Evolutionary conservation across 2,797 vertebrate genomes (phyloP).

Genomic region (Rhabdophis nuchalis): DNA sequence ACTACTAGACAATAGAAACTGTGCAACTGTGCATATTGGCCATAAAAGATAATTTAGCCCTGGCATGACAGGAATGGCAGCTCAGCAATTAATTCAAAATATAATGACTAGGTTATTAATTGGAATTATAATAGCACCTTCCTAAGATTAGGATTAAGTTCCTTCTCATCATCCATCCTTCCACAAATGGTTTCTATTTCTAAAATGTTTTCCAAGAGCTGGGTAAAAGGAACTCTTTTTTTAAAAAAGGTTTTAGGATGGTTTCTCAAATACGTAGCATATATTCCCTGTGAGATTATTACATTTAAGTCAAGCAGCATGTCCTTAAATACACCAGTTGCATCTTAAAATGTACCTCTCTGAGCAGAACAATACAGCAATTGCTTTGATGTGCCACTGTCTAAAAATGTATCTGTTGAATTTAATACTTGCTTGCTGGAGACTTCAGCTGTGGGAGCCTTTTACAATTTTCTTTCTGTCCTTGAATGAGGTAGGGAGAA

Average conservation of each 20-base stretch:
- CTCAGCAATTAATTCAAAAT: not conserved
- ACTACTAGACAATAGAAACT: not conserved
- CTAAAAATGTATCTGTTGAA: slow-evolving; percentile 7
- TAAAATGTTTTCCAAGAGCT: not conserved
- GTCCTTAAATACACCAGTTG: not conserved
- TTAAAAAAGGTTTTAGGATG: not conserved
- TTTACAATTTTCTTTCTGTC: slow-evolving; percentile 32
- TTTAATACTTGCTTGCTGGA: slow-evolving; percentile 4
- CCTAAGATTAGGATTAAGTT: not conserved
- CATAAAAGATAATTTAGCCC: not conserved
- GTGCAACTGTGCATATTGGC: not conserved
- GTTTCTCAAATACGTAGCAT: not conserved
- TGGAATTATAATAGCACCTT: not conserved
- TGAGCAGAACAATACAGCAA: not conserved
- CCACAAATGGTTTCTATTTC: not conserved
- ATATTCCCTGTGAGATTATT: not conserved
- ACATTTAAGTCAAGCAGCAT: not conserved
- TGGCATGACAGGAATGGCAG: not conserved
- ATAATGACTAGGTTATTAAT: not conserved
- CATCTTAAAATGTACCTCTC: not conserved
- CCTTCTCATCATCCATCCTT: not conserved
- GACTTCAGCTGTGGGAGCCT: not conserved
- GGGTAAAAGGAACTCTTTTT: not conserved
- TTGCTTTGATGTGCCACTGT: not conserved
- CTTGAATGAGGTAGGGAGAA: slow-evolving; percentile 23